Percentiles rank a stretch among this genome's conserved stretches.
Evolutionary conservation across 2,888 invertebrate genomes (phyloP).

Genomic region (Heliconius ismenius): DNA sequence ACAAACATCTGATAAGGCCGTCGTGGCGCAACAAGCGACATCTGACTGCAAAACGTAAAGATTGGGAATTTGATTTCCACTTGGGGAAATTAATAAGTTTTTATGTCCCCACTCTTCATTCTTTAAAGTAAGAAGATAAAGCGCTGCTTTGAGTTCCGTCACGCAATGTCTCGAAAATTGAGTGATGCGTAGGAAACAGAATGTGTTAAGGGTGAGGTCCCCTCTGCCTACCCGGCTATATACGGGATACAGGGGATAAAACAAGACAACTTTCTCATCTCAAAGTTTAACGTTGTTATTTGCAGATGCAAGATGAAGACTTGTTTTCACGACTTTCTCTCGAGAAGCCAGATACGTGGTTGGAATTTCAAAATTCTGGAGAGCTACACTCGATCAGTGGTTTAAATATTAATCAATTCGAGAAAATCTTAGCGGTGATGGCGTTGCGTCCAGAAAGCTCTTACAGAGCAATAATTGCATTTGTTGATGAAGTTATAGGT

Average conservation of each 20-base stretch:
- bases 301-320: constrained; percentile 81
- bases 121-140: too few species aligned
- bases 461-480: constrained; percentile 87
- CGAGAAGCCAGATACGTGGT: constrained; percentile 85
- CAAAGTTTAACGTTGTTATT: constrained; percentile 32
- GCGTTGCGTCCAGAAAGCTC: constrained; percentile 92
- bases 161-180: too few species aligned
- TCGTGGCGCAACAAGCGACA: neutral
- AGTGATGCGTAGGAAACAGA: too few species aligned
- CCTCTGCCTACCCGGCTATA: neutral
- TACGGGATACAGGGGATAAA: neutral
- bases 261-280: neutral
- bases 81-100: too few species aligned
- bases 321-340: constrained; percentile 84
- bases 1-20: neutral
- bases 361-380: constrained; percentile 83
- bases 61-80: too few species aligned
- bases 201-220: neutral
- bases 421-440: constrained; percentile 90
- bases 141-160: too few species aligned
- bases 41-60: too few species aligned
- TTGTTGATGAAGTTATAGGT: constrained; percentile 86
- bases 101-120: too few species aligned
- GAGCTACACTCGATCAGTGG: constrained; percentile 84
- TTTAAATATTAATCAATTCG: constrained; percentile 86